Percentiles rank a stretch among this genome's conserved stretches.
Conservation (phyloP, 2,888 invertebrate species). For the Anaspis maculata region DNA sequence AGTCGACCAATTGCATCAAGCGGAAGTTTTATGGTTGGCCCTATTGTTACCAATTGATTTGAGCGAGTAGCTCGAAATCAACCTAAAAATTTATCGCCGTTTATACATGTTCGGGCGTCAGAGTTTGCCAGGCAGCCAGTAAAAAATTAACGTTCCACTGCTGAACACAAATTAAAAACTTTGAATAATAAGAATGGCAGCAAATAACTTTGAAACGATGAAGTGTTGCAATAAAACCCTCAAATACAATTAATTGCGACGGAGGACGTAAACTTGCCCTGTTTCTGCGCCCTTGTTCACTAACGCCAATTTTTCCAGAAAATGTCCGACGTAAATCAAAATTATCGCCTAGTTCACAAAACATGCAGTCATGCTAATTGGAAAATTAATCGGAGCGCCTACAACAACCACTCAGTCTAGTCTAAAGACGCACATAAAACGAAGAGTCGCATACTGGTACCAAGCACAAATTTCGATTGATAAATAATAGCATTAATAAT, state of each 20-base stretch:
- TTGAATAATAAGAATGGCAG: constrained; percentile 27
- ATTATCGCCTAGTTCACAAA: no score
- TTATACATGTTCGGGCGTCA: constrained; percentile 28
- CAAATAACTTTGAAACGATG: constrained; percentile 22
- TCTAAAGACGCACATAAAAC: no score
- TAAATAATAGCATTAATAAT: no score
- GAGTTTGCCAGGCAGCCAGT: constrained; percentile 24
- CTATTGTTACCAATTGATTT: constrained; percentile 24
- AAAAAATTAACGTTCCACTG: constrained; percentile 33
- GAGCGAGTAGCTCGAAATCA: constrained; percentile 32
- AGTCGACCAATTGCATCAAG: constrained; percentile 29
- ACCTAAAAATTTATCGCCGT: constrained; percentile 38
- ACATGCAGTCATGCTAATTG: no score
- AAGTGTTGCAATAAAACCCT: constrained; percentile 21
- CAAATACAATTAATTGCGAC: constrained; percentile 16
- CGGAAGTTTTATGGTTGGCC: constrained; percentile 23
- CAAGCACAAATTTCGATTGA: no score
- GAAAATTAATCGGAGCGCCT: no score
- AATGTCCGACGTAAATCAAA: no score
- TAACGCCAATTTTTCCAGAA: no score
- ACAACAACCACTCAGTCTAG: no score
- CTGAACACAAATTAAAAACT: constrained; percentile 36
- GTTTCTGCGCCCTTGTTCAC: no score
- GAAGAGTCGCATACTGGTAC: no score
- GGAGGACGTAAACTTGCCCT: no score